Conservation (phyloP, 2,888 invertebrate species). For the Nomada flava region DNA sequence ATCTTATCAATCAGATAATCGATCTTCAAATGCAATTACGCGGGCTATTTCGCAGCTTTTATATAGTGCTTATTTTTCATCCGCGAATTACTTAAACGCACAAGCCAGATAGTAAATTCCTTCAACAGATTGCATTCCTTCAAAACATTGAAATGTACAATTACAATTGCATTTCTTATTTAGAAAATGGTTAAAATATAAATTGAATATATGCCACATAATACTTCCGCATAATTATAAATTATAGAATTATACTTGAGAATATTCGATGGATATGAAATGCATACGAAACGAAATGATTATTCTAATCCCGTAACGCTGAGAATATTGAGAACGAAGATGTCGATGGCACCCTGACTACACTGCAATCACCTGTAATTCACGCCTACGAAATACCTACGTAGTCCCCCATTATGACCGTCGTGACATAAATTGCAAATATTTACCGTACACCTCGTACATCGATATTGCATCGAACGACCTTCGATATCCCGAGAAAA, state of each 20-base stretch:
- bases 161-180: not conserved
- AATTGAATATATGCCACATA: no score
- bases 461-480: conserved; percentile 50
- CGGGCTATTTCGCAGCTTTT: conserved; percentile 28
- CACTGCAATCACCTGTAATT: conserved; percentile 67
- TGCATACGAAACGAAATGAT: not conserved
- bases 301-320: conserved; percentile 24
- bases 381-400: conserved; percentile 70
- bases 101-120: not conserved
- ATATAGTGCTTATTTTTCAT: conserved; percentile 5
- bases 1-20: conserved; percentile 53
- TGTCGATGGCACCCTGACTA: conserved; percentile 32
- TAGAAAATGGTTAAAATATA: not conserved
- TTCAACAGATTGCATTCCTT: not conserved
- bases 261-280: not conserved
- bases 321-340: conserved; percentile 24
- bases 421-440: conserved; percentile 65
- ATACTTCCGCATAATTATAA: not conserved
- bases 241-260: not conserved
- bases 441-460: conserved; percentile 47
- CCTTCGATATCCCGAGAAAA: conserved; percentile 32
- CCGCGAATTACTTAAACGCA: not conserved
- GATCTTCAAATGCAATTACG: conserved; percentile 32
- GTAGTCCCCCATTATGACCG: conserved; percentile 48
- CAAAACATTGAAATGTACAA: not conserved